Evolutionary conservation across 2,113 vertebrate genomes (phyloP).

Genomic region (Macquaria australasica): DNA sequence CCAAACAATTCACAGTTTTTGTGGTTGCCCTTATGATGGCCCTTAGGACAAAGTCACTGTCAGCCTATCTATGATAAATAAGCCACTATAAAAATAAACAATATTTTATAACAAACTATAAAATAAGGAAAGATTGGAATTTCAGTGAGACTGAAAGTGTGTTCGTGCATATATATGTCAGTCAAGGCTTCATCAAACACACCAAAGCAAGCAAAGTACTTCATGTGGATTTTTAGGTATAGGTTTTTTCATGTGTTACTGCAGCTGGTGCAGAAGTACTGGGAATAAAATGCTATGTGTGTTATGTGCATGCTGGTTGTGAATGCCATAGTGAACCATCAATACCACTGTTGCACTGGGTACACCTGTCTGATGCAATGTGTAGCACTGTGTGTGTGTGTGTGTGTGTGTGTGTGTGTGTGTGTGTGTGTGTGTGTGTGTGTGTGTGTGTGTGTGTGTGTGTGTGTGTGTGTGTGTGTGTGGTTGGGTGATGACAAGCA

Average conservation of each 20-base stretch:
- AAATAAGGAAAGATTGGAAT: not conserved
- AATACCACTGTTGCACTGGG: conserved; percentile 22
- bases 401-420: conserved; percentile 4
- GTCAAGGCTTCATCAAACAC: conserved; percentile 18
- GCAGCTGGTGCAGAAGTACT: not conserved
- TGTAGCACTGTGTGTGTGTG: not conserved
- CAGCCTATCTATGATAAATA: not conserved
- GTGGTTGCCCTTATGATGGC: not conserved
- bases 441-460: not conserved
- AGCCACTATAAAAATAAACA: not conserved
- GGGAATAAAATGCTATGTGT: not conserved
- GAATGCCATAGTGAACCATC: conserved; percentile 31
- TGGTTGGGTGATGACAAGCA: conserved; percentile 23
- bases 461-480: conserved; percentile 1
- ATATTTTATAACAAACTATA: too few relatives aligned
- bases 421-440: conserved; percentile 3
- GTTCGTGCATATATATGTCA: not conserved
- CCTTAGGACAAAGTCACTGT: conserved; percentile 8
- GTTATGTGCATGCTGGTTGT: conserved; percentile 23
- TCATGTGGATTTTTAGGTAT: conserved; percentile 1
- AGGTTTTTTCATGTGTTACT: not conserved
- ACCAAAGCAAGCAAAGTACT: not conserved
- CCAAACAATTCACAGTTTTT: not conserved
- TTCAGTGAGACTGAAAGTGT: conserved; percentile 17
- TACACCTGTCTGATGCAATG: conserved; percentile 44